Conservation (phyloP, 2,888 invertebrate genomes). For the Brachyopa scutellaris region DNA sequence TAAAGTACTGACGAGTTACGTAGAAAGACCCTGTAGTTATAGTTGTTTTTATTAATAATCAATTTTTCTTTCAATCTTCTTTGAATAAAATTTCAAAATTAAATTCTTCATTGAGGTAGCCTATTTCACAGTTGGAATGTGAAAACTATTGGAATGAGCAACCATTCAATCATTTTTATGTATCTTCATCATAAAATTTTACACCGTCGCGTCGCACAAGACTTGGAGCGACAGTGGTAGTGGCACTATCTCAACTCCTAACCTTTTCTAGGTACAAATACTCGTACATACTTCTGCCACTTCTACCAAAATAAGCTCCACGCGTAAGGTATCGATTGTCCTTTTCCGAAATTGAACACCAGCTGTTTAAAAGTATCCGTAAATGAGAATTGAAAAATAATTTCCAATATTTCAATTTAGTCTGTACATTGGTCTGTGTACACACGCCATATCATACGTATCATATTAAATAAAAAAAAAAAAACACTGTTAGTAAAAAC, state of each 20-base stretch:
- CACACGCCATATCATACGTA: not conserved
- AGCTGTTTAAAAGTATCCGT: conserved; percentile 58
- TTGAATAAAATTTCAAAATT: too few species aligned
- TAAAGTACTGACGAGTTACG: too few species aligned
- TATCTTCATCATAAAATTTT: too few species aligned
- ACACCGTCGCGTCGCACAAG: too few species aligned
- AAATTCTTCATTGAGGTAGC: too few species aligned
- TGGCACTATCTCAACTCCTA: not conserved
- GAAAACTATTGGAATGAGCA: too few species aligned
- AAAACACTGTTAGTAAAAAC: conserved; percentile 3
- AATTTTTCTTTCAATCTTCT: too few species aligned
- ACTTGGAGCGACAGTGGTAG: not conserved
- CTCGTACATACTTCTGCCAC: too few species aligned
- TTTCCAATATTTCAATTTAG: conserved; percentile 46
- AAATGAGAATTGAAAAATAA: conserved; percentile 62
- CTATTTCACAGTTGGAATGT: too few species aligned
- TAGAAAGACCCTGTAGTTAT: too few species aligned
- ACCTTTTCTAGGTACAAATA: not conserved
- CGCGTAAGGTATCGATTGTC: conserved; percentile 32
- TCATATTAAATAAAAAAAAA: conserved; percentile 37
- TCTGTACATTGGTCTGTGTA: conserved; percentile 19
- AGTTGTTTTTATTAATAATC: too few species aligned
- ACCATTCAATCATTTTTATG: too few species aligned
- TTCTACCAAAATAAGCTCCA: not conserved
- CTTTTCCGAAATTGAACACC: conserved; percentile 46